These are phyloP conservation scores for Latrodectus hesperus DNA, from an alignment of 2,888 invertebrate species.

Conservation along the genomic window DNA sequence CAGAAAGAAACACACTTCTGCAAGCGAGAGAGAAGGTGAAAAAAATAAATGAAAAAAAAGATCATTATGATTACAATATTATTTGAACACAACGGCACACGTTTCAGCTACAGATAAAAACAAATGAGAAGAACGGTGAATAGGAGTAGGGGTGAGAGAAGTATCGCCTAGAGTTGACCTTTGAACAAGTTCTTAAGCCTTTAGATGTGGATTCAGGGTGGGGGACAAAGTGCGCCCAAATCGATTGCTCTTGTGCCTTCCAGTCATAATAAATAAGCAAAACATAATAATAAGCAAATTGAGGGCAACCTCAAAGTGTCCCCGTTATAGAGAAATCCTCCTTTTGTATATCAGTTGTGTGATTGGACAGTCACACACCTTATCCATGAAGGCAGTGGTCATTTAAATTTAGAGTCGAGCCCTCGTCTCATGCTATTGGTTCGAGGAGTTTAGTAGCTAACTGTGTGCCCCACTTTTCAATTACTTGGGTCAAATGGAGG, in stretches of 20 bases:
- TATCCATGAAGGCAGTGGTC: constrained; percentile 47
- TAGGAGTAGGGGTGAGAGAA: background rate
- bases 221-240: constrained; percentile 21
- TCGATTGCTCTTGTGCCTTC: constrained; percentile 12
- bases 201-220: background rate
- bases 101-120: constrained; percentile 11
- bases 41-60: constrained; percentile 21
- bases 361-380: constrained; percentile 30
- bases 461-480: constrained; percentile 53
- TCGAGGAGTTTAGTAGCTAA: constrained; percentile 6
- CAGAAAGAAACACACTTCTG: background rate
- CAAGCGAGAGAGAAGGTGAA: background rate
- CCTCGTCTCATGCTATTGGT: constrained; percentile 48
- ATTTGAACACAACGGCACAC: constrained; percentile 31
- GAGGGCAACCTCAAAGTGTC: constrained; percentile 59
- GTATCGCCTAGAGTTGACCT: constrained; percentile 46
- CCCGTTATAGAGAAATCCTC: constrained; percentile 32
- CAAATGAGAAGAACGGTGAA: background rate
- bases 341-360: background rate
- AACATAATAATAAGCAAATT: constrained; percentile 32
- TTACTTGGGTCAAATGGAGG: constrained; percentile 45
- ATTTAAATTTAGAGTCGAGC: constrained; percentile 37
- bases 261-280: constrained; percentile 2
- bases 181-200: constrained; percentile 33
- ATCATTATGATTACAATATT: constrained; percentile 33